Percentiles rank a stretch among this genome's conserved stretches.
phyloP scores from a whole-genome alignment of 1,140 invertebrate genomes.

The Grapholita molesta region DNA sequence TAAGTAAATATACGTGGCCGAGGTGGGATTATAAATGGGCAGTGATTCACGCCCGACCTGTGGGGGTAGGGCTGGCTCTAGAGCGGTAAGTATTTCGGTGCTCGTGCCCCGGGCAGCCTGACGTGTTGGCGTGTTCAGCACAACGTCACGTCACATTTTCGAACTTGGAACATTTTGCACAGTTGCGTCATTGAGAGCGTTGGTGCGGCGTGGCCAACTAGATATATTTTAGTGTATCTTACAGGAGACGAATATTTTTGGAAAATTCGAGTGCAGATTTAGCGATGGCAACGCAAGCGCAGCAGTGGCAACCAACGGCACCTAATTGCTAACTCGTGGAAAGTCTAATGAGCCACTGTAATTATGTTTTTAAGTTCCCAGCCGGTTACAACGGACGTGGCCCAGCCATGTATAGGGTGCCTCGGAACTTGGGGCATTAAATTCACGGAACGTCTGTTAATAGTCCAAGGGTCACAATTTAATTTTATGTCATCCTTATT shows the following conservation, averaged over 20 bases:
- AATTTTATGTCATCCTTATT: too few relatives aligned
- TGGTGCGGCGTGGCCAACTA: neutral
- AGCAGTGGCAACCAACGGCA: neutral
- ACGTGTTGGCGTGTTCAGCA: neutral
- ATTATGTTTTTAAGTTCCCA: neutral
- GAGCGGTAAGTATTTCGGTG: conserved; percentile 4
- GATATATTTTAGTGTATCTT: conserved; percentile 11
- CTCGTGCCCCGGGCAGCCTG: conserved; percentile 8
- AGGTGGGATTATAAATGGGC: neutral
- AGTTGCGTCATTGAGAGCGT: conserved; percentile 14
- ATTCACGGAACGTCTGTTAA: neutral
- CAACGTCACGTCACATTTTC: conserved; percentile 15
- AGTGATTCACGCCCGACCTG: neutral
- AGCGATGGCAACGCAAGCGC: neutral
- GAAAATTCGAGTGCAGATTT: neutral
- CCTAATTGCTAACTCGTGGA: neutral
- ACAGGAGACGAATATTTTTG: neutral
- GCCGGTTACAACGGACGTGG: neutral
- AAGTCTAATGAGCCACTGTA: neutral
- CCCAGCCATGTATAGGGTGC: neutral
- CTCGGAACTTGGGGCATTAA: neutral
- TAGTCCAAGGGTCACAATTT: too few relatives aligned
- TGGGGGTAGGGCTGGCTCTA: conserved; percentile 12
- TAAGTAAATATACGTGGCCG: neutral
- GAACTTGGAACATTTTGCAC: conserved; percentile 13